Conservation (phyloP, 1,140 invertebrate species). For the Pygmarrhopalites habei region DNA sequence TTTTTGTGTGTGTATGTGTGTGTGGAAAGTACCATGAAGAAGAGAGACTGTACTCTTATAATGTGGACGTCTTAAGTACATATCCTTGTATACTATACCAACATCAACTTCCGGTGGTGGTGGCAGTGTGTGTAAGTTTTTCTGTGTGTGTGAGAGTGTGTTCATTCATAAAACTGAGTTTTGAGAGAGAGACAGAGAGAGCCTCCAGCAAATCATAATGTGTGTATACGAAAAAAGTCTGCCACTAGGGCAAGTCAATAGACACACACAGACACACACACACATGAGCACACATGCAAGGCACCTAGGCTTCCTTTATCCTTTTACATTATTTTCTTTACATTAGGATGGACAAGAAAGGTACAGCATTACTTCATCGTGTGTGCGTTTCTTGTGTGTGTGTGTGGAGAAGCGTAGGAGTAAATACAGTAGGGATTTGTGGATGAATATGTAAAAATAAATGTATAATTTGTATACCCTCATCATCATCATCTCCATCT, state of each 20-base stretch:
- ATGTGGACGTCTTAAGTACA: no score
- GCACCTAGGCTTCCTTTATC: background rate
- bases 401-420: no score
- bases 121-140: background rate
- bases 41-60: no score
- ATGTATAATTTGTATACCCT: no score
- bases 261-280: background rate
- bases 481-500: no score
- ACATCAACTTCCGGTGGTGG: slow-evolving; percentile 25
- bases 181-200: slow-evolving; percentile 1
- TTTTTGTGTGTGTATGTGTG: no score
- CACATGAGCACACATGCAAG: background rate
- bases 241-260: slow-evolving; percentile 25
- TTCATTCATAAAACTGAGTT: slow-evolving; percentile 32
- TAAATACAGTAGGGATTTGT: no score
- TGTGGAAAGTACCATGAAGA: no score
- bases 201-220: slow-evolving; percentile 26
- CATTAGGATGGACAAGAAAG: no score
- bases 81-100: background rate
- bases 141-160: slow-evolving; percentile 7
- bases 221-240: slow-evolving; percentile 21
- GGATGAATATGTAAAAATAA: no score
- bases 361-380: no score
- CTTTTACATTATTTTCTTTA: background rate
- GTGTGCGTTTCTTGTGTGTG: no score